Evolutionary conservation across 2,113 vertebrate species (phyloP).

Genomic region (Trogon melanurus): DNA sequence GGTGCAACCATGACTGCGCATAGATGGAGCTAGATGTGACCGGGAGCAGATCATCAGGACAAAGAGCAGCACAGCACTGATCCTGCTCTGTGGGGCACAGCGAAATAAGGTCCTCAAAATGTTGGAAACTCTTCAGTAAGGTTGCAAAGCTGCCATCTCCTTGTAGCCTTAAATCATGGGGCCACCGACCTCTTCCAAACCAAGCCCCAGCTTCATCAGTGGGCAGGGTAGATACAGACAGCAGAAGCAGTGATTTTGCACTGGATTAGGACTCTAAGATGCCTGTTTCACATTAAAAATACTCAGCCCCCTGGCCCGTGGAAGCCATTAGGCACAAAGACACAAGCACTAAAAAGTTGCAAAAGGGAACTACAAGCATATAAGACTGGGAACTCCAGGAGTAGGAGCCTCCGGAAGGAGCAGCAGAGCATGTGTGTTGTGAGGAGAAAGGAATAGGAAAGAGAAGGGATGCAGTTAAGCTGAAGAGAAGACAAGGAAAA

Average conservation of each 20-base stretch:
- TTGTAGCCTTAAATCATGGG: background rate
- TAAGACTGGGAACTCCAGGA: background rate
- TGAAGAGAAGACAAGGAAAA: background rate
- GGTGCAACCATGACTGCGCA: rapidly evolving
- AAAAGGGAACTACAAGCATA: background rate
- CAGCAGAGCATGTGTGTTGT: background rate
- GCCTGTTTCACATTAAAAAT: background rate
- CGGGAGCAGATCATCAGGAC: rapidly evolving
- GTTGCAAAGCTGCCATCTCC: background rate
- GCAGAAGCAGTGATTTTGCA: background rate
- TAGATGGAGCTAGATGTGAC: rapidly evolving
- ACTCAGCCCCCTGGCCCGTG: background rate
- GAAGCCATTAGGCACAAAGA: background rate
- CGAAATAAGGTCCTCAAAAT: background rate
- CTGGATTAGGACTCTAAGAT: background rate
- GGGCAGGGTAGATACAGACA: background rate
- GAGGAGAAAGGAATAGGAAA: background rate
- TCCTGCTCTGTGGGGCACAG: background rate
- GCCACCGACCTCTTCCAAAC: background rate
- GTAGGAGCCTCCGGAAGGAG: background rate
- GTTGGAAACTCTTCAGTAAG: background rate
- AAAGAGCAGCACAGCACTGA: background rate
- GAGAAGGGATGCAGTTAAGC: background rate
- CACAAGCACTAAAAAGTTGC: background rate
- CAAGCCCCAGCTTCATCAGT: background rate